These are phyloP conservation scores for Pempheris klunzingeri DNA, from an alignment of 2,797 vertebrate species.

Conservation along the genomic window DNA sequence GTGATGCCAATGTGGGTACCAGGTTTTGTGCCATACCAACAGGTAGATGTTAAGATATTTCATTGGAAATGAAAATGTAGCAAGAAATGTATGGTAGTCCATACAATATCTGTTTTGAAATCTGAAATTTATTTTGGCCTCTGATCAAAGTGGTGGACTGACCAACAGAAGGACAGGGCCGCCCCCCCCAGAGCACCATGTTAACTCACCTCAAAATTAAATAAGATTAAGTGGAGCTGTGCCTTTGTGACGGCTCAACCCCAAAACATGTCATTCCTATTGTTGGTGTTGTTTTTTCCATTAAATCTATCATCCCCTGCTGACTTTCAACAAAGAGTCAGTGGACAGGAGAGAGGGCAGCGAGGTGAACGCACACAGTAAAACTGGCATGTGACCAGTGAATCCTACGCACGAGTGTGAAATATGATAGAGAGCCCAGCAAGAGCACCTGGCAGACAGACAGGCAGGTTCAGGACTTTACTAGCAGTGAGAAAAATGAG, in stretches of 20 bases:
- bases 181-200: background rate
- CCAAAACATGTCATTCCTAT: background rate
- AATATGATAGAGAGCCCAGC: conserved; percentile 69
- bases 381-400: conserved; percentile 53
- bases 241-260: background rate
- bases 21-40: background rate
- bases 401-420: conserved; percentile 66
- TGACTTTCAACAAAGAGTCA: conserved; percentile 49
- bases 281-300: background rate
- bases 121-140: background rate
- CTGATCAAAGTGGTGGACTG: background rate
- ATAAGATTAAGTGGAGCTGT: background rate
- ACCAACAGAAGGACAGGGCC: background rate
- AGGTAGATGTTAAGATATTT: background rate
- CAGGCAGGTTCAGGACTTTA: conserved; percentile 66
- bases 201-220: too few species aligned
- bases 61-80: too few species aligned
- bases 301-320: conserved; percentile 6
- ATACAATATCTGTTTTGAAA: background rate
- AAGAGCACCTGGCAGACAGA: conserved; percentile 64
- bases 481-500: conserved; percentile 71
- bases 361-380: conserved; percentile 43
- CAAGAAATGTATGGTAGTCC: too few species aligned
- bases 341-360: conserved; percentile 40
- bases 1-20: too few species aligned